Evolutionary conservation across 2,113 vertebrate species (phyloP), one percentile per base, ranked within the genome.

Genomic region (Salminus brasiliensis): DNA sequence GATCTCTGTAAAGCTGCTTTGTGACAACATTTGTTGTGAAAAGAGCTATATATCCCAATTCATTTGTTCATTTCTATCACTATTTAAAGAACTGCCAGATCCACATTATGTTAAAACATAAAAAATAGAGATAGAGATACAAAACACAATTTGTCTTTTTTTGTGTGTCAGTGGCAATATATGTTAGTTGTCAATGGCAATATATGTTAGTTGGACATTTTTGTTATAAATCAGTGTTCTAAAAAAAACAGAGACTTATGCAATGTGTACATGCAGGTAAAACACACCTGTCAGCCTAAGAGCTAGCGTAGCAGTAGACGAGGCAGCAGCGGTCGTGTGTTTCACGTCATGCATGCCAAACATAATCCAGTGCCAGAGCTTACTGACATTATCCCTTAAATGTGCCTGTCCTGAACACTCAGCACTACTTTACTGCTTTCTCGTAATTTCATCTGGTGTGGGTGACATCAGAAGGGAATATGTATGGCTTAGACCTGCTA

Each of bases 331-430:
- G 10, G 9, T 55, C n/a, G 4, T 55, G 52, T 55, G 52, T 55
- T 55, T 25, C 3, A 55, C 52, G 23, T n/a, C 67, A 25, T 55
- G 36, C 67, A 18, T 55, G 36, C 67, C 53, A 71, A 71, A 32
- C 70, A 23, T 71, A 79, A 79, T 79, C 76, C 67, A 71, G 39
- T 30, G 27, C 55, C 43, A 34, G 52, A n/a, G 76, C 76, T 79
- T 79, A 79, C 21, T 41, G 41, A 71, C 45, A 47, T 79, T 47
- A 79, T 79, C 67, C 55, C 49, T 16, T 45, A 55, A 63, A 71
- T 71, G 55, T 78, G 53, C 67, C 69, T 47, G 76, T 78, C 76
- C 76, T 78, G 68, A 53, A 70, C 29, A 36, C 29, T 12, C 49
- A 30, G 49, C 43, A 32, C 11, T 34, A 9, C 70, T 55, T 55